Base-by-base conservation (phyloP, 1,140 invertebrate species). In the Eriocheir sinensis region DNA sequence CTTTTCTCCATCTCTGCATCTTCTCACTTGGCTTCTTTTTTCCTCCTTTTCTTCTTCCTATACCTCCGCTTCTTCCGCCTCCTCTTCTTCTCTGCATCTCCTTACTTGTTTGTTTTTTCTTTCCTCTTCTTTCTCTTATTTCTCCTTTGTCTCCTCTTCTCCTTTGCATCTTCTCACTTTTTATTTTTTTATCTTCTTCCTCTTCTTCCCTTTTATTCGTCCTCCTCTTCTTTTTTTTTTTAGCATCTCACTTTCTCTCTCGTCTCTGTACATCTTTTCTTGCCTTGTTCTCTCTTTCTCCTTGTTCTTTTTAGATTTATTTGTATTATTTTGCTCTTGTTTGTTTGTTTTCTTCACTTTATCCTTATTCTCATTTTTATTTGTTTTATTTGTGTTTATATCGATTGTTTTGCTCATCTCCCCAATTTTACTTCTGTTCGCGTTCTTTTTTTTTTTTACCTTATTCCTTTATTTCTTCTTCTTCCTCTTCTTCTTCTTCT, bases 1-100 rank as follows among this genome's bases (percentile, higher is more conserved):
- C 36, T n/a, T 34, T 9, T 44, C 92, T 86, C n/a, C 36, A 44
- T 83, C 81, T 48, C 79, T n/a, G n/a, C n/a, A n/a, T n/a, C n/a
- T n/a, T n/a, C n/a, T n/a, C n/a, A n/a, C n/a, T n/a, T n/a, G n/a
- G n/a, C n/a, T n/a, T n/a, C n/a, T n/a, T n/a, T n/a, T n/a, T n/a
- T n/a, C n/a, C n/a, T n/a, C n/a, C n/a, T n/a, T n/a, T n/a, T n/a
- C n/a, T n/a, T n/a, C n/a, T n/a, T n/a, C n/a, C n/a, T n/a, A n/a
- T n/a, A n/a, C n/a, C n/a, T n/a, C n/a, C n/a, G n/a, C n/a, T n/a
- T n/a, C n/a, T n/a, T n/a, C n/a, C n/a, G n/a, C n/a, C n/a, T n/a
- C n/a, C n/a, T n/a, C n/a, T n/a, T n/a, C n/a, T n/a, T n/a, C n/a
- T n/a, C n/a, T n/a, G n/a, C n/a, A n/a, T n/a, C n/a, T n/a, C n/a